These are phyloP conservation scores for Dryocosmus kuriphilus DNA, from an alignment of 2,888 invertebrate genomes.

Conservation along the genomic window DNA sequence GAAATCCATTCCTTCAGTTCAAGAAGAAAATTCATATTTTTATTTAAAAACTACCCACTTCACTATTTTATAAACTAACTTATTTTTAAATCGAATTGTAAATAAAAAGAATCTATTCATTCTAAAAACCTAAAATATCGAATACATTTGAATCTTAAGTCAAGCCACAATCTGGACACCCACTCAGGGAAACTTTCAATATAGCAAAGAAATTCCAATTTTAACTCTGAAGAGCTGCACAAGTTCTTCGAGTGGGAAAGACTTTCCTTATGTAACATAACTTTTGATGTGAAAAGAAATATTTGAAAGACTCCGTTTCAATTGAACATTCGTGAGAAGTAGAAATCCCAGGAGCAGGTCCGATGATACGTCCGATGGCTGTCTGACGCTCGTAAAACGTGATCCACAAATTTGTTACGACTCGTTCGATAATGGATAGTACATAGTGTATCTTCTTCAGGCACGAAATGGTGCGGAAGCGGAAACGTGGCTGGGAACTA, in stretches of 20 bases:
- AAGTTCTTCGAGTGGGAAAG: not conserved
- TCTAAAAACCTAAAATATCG: no score
- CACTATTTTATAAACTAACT: not conserved
- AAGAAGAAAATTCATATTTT: not conserved
- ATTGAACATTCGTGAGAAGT: conserved; percentile 4
- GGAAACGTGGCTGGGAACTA: conserved; percentile 67
- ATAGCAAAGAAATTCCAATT: not conserved
- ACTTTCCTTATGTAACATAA: not conserved
- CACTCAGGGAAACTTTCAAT: not conserved
- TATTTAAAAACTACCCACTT: not conserved
- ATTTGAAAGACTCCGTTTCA: conserved; percentile 14
- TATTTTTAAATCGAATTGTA: not conserved
- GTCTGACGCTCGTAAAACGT: conserved; percentile 31
- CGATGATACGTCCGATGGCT: conserved; percentile 19
- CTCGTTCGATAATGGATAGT: not conserved
- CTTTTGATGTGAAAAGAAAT: not conserved
- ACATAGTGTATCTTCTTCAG: conserved; percentile 53
- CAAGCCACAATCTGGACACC: not conserved
- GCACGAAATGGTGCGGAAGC: conserved; percentile 73
- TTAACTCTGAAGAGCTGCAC: not conserved
- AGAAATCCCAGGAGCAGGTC: not conserved
- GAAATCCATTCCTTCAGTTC: not conserved
- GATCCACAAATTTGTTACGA: conserved; percentile 28
- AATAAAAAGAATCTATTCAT: no score
- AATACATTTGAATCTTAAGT: not conserved